These are phyloP conservation scores for Microcebus jonahi DNA, from an alignment of 2,113 vertebrate species.

Conservation along the genomic window DNA sequence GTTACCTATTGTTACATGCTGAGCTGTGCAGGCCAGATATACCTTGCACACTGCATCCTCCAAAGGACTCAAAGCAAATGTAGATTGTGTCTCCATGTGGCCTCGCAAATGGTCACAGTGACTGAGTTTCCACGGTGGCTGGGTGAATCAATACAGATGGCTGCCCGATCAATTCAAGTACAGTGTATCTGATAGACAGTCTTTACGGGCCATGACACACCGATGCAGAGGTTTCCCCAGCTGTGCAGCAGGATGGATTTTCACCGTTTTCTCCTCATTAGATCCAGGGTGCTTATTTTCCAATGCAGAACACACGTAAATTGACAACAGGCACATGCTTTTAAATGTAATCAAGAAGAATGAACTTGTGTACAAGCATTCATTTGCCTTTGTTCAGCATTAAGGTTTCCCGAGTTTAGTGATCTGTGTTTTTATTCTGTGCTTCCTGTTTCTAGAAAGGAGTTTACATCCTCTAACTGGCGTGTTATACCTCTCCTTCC, in stretches of 20 bases:
- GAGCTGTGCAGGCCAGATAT: neutral
- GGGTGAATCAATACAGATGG: constrained; percentile 40
- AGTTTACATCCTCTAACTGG: neutral
- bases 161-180: constrained; percentile 39
- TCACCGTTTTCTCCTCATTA: constrained; percentile 24
- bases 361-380: neutral
- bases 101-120: constrained; percentile 21
- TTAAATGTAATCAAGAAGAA: constrained; percentile 42
- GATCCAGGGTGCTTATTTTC: constrained; percentile 44
- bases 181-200: constrained; percentile 41
- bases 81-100: neutral
- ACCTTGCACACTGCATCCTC: neutral
- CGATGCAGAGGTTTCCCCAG: neutral
- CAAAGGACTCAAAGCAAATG: neutral
- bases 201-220: neutral
- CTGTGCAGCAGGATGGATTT: neutral
- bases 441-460: neutral
- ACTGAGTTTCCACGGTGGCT: constrained; percentile 34
- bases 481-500: neutral
- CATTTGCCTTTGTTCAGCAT: neutral
- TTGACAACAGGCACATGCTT: neutral
- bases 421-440: neutral
- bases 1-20: neutral
- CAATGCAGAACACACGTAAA: neutral
- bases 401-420: neutral